Evolutionary conservation across 2,888 invertebrate genomes (phyloP), one percentile per base, ranked within the genome.

Genomic region (Penaeus monodon): DNA sequence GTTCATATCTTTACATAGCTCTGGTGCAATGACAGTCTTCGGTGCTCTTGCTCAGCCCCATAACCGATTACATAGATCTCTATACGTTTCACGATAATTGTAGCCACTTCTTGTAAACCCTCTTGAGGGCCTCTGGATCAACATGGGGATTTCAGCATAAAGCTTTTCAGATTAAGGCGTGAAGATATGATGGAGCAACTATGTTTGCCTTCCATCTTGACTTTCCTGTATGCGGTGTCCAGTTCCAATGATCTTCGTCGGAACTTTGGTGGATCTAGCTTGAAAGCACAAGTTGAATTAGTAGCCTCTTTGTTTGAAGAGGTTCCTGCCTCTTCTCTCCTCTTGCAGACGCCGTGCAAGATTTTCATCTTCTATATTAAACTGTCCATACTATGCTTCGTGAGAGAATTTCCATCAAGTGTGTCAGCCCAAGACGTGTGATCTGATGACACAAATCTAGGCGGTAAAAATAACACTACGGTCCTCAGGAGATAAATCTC

Each of bases 171-270:
- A 29, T 81, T 88, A 33, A 90, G 85, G 22, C 79, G 79, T 24
- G 81, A 84, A 12, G 89, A 88, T 33, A 66, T 7, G 81, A 70
- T 24, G 73, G 38, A 44, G 44, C 66, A 20, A 70, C 79, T n/a
- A 64, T n/a, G 20, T 22, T 29, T 38, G 20, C 57, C 44, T 38
- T 4, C 86, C 84, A 29, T 66, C 57, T 27, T 84, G 81, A 64
- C 87, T 90, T 24, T 63, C 49, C 66, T 88, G 86, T 20, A 90
- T 90, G 80, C 65, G n/a, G n/a, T n/a, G n/a, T 90, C 88, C 22
- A 89, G 65, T 20, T 88, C 84, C 87, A 89, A 89, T 88, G 63
- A 90, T 89, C 85, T 90, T 33, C 83, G 77, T 12, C 88, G 73
- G n/a, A n/a, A 38, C 66, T 49, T 77, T n/a, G 90, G 88, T 22